Conservation (phyloP, 2,888 invertebrate species). For the Chrysopilus asiliformis region DNA sequence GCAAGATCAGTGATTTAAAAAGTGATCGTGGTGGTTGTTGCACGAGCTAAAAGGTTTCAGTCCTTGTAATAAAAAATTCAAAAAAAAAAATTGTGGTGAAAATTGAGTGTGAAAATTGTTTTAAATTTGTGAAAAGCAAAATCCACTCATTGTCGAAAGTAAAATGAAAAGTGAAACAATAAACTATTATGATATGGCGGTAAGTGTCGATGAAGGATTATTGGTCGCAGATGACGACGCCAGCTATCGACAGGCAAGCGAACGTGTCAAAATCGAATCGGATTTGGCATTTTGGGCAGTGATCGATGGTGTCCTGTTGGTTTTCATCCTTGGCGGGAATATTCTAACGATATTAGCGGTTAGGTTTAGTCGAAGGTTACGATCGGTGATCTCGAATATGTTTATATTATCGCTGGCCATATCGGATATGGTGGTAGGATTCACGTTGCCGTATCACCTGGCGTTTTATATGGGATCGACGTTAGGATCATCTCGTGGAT, state of each 20-base stretch:
- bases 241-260: slow-evolving; percentile 15
- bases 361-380: slow-evolving; percentile 51
- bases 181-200: slow-evolving; percentile 11
- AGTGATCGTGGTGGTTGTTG: too few relatives aligned
- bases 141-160: not conserved
- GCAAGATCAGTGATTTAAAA: too few relatives aligned
- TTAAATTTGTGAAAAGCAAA: not conserved
- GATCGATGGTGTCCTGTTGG: slow-evolving; percentile 49
- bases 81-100: not conserved
- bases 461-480: slow-evolving; percentile 53
- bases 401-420: slow-evolving; percentile 67
- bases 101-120: not conserved
- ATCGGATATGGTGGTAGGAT: slow-evolving; percentile 64
- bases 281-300: slow-evolving; percentile 42
- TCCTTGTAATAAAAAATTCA: not conserved
- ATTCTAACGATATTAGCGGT: slow-evolving; percentile 62
- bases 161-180: slow-evolving; percentile 9
- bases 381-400: slow-evolving; percentile 58
- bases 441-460: slow-evolving; percentile 64
- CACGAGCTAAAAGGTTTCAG: too few relatives aligned
- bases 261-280: slow-evolving; percentile 11
- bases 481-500: slow-evolving; percentile 45
- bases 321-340: slow-evolving; percentile 58
- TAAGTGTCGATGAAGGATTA: slow-evolving; percentile 13
- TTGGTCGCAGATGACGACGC: slow-evolving; percentile 10